phyloP scores from a whole-genome alignment of 2,888 invertebrate species.

The Microchrysa polita region DNA sequence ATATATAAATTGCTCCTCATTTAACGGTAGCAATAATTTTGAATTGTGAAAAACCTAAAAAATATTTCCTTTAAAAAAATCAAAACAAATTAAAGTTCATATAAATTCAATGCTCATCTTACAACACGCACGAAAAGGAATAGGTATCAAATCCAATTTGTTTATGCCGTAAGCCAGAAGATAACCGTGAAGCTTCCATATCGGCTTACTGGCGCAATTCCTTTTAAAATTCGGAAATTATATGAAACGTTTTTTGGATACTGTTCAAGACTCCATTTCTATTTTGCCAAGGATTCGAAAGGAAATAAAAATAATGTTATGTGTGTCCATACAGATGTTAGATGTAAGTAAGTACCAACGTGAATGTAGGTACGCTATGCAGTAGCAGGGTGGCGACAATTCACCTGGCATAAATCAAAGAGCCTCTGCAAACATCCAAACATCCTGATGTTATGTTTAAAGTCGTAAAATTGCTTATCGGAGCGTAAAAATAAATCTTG shows the following conservation, averaged over 20 bases:
- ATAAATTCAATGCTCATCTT: too few relatives aligned
- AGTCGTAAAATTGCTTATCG: conserved; percentile 49
- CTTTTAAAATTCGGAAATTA: not conserved
- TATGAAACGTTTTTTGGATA: not conserved
- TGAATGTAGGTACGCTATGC: too few relatives aligned
- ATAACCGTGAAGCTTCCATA: not conserved
- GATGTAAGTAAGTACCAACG: too few relatives aligned
- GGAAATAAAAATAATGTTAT: not conserved
- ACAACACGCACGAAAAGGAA: not conserved
- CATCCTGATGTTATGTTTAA: conserved; percentile 44
- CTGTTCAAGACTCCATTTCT: conserved; percentile 6
- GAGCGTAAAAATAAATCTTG: conserved; percentile 49
- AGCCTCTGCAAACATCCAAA: conserved; percentile 10
- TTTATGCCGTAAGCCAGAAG: conserved; percentile 20
- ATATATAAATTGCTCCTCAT: too few relatives aligned
- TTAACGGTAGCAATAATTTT: too few relatives aligned
- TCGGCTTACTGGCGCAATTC: not conserved
- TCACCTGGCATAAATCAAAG: conserved; percentile 45
- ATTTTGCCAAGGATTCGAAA: not conserved
- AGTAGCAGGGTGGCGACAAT: conserved; percentile 5
- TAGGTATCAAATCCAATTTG: conserved; percentile 32
- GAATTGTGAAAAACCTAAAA: too few relatives aligned
- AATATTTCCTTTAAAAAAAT: too few relatives aligned
- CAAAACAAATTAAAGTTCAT: too few relatives aligned
- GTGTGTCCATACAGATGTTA: too few relatives aligned